Evolutionary conservation across 2,113 vertebrate genomes (phyloP), one percentile per base, ranked within the genome.

Genomic region (Labeo rohita): DNA sequence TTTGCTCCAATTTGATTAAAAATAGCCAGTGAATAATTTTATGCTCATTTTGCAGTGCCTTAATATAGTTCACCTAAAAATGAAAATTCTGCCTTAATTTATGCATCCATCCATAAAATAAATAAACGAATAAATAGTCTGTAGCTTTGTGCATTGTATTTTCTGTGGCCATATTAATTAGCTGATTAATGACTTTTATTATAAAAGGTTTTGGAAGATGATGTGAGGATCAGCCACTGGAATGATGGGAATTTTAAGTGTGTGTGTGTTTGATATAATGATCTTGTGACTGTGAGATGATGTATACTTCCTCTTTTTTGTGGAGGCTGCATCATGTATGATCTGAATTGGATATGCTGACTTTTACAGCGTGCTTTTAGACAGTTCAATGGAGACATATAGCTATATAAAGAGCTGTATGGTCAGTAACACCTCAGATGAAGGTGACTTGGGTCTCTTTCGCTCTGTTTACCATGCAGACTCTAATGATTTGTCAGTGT

Each of bases 321-420:
- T 59, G 13, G 56, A 80, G 34, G 21, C 59, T 63, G 52, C 52
- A 59, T 59, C 34, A 59, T 75, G 4, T 23, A 45, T 74, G 43
- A 72, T 72, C 1, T 39, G 3, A 23, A 52, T 36, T 8, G 11
- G 61, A 78, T 73, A 18, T 47, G 70, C 45, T 45, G 70, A 73
- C 70, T n/a, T 21, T 18, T 73, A 45, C 16, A 3, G 54, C 1
- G 18, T 54, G 15, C 7, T 85, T 77, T 54, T 3, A 43, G 73
- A 52, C 13, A n/a, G 2, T 49, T 39, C 39, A 45, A 5, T 74
- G 72, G 70, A 16, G 15, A 74, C 6, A 15, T 9, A 36, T 49
- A 43, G 12, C 74, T 85, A 56, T 79, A 50, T 85, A 36, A 52
- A 85, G 61, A 78, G 11, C 49, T 79, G 75, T 68, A 61, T 28